Evolutionary conservation across 92 coral and sea anemone genomes (phyloP).

Genomic region (Montipora capitata): DNA sequence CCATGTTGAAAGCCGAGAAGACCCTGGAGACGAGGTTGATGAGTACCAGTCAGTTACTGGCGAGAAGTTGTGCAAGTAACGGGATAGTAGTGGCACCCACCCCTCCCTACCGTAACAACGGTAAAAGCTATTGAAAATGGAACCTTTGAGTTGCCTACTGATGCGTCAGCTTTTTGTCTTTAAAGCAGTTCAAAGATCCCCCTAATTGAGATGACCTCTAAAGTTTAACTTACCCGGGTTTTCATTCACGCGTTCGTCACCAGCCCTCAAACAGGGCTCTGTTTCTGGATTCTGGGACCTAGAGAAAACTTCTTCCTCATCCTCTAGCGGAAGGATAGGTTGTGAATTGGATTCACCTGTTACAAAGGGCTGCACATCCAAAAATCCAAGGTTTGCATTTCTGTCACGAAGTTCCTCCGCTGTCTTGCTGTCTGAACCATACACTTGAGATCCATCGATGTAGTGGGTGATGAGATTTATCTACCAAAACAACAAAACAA

Average conservation of each 20-base stretch:
- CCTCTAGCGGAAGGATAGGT: not conserved
- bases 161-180: too few species aligned
- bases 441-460: conserved; percentile 93
- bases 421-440: conserved; percentile 78
- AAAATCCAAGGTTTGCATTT: not conserved
- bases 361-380: not conserved
- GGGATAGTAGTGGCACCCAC: too few species aligned
- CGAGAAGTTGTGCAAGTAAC: too few species aligned
- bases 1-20: too few species aligned
- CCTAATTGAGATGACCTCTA: not conserved
- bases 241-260: conserved; percentile 40
- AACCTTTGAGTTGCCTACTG: too few species aligned
- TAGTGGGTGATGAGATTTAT: conserved; percentile 87
- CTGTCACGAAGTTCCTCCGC: conserved; percentile 72
- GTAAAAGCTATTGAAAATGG: too few species aligned
- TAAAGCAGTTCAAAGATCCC: not conserved
- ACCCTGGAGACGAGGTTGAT: too few species aligned
- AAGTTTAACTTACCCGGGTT: conserved; percentile 23
- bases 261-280: conserved; percentile 41
- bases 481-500: conserved; percentile 8
- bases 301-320: conserved; percentile 20
- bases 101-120: too few species aligned
- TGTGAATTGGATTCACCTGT: too few species aligned
- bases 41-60: too few species aligned
- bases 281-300: not conserved